Conservation (phyloP, 2,113 vertebrate genomes). For the Rhinoderma darwinii region DNA sequence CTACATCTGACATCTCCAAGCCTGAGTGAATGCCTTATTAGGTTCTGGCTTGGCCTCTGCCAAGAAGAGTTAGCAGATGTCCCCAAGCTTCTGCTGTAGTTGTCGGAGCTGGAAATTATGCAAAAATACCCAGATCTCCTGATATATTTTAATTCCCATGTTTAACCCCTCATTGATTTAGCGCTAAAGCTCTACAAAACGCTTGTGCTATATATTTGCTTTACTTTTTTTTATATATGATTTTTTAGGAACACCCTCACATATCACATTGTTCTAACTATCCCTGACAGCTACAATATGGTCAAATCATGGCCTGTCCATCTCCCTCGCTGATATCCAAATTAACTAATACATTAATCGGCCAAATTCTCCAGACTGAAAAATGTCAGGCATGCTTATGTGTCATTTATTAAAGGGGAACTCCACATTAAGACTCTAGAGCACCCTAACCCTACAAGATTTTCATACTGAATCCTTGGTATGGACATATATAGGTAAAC, state of each 20-base stretch:
- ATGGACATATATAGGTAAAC: no score
- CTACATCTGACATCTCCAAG: conserved; percentile 54
- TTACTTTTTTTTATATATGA: background rate
- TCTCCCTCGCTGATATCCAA: no score
- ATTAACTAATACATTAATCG: no score
- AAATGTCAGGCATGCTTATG: no score
- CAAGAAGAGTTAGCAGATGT: conserved; percentile 53
- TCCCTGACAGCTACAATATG: background rate
- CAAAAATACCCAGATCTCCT: conserved; percentile 20
- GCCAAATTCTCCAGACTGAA: no score
- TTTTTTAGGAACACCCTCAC: no score
- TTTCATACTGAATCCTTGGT: no score
- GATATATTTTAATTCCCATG: conserved; percentile 1
- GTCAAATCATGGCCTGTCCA: background rate
- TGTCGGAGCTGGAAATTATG: conserved; percentile 30
- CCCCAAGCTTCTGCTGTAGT: conserved; percentile 36
- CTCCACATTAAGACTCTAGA: no score
- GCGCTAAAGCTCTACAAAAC: background rate
- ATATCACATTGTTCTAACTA: background rate
- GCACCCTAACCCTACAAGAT: no score
- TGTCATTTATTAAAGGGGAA: no score
- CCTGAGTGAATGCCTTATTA: conserved; percentile 57
- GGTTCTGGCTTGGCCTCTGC: conserved; percentile 42
- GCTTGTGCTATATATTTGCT: background rate
- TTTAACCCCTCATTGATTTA: conserved; percentile 11